Evolutionary conservation across 2,888 invertebrate species (phyloP).

Genomic region (Drosophila neonasuta): DNA sequence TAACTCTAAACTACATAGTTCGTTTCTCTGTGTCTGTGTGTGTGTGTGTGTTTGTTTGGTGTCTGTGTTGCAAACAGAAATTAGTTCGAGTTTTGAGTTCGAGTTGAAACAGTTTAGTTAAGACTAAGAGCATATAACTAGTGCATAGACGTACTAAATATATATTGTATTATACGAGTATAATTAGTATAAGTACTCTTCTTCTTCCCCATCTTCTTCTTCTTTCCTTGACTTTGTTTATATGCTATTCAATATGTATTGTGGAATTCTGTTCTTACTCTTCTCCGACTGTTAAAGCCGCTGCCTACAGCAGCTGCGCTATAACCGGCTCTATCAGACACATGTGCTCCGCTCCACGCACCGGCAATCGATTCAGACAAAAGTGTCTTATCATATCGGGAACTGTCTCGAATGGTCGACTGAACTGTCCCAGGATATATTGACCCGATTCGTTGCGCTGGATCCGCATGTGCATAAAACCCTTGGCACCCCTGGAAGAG

Average conservation of each 20-base stretch:
- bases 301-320: conserved; percentile 88
- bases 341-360: conserved; percentile 98
- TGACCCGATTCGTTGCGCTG: conserved; percentile 90
- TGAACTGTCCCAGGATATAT: conserved; percentile 95
- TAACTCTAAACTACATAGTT: conserved; percentile 65
- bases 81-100: conserved; percentile 13
- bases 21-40: conserved; percentile 29
- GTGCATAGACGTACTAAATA: conserved; percentile 50
- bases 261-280: conserved; percentile 54
- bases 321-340: conserved; percentile 95
- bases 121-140: conserved; percentile 65
- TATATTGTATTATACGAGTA: conserved; percentile 19
- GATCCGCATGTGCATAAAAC: conserved; percentile 98
- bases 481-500: conserved; percentile 91
- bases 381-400: conserved; percentile 98
- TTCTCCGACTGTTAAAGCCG: conserved; percentile 6
- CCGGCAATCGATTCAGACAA: conserved; percentile 95
- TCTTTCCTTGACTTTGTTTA: conserved; percentile 15
- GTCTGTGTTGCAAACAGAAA: conserved; percentile 27
- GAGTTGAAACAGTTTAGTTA: conserved; percentile 35
- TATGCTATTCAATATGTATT: conserved; percentile 65
- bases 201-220: neutral
- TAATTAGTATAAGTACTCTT: conserved; percentile 42
- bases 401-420: conserved; percentile 94
- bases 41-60: conserved; percentile 20